Evolutionary conservation across 2,797 vertebrate genomes (phyloP).

Genomic region (Chiloscyllium punctatum): DNA sequence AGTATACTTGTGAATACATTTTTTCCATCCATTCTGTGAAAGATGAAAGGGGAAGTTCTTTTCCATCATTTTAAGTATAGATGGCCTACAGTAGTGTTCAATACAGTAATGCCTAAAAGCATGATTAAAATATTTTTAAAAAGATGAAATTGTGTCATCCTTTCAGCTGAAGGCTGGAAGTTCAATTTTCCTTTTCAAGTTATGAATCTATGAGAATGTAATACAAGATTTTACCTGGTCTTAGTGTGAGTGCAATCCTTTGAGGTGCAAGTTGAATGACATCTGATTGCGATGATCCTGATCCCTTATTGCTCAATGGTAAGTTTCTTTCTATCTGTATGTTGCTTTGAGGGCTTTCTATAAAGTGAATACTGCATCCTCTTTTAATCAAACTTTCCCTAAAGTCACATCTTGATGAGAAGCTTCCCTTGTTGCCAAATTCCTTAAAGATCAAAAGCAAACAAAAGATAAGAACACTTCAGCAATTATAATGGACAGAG

Average conservation of each 20-base stretch:
- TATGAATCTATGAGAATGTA: background rate
- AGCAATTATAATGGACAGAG: background rate
- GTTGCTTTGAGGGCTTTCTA: slow-evolving; percentile 74
- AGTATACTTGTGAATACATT: too few relatives aligned
- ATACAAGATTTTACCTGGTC: slow-evolving; percentile 67
- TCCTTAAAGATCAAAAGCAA: slow-evolving; percentile 55
- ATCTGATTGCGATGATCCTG: slow-evolving; percentile 57
- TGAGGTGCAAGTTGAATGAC: slow-evolving; percentile 86
- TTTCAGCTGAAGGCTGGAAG: background rate
- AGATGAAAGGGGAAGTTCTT: too few relatives aligned
- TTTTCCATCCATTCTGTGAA: too few relatives aligned
- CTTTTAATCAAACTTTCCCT: slow-evolving; percentile 67
- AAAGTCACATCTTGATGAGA: slow-evolving; percentile 79
- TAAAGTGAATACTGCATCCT: slow-evolving; percentile 63
- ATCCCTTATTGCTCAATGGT: slow-evolving; percentile 79
- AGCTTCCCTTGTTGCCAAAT: slow-evolving; percentile 65
- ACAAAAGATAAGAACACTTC: background rate
- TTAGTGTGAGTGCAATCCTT: slow-evolving; percentile 72
- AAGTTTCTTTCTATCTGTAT: slow-evolving; percentile 55
- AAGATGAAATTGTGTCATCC: background rate
- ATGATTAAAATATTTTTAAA: background rate
- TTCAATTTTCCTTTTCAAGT: background rate
- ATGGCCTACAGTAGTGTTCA: background rate
- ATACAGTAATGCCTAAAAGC: background rate
- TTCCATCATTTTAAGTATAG: too few relatives aligned